phyloP scores from a whole-genome alignment of 2,888 invertebrate species.

The Limenitis camilla region DNA sequence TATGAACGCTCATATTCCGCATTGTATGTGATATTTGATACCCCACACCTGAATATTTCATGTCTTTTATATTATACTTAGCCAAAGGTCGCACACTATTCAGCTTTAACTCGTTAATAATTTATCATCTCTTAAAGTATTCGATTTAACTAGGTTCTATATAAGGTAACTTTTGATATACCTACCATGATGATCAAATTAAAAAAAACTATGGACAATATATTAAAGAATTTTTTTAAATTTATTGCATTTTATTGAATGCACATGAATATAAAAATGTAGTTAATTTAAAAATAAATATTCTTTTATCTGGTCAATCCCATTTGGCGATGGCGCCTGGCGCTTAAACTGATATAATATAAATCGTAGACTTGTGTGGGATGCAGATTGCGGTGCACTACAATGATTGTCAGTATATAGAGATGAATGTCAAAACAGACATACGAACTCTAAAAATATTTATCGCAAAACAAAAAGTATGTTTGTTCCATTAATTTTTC shows the following conservation, averaged over 20 bases:
- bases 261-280: neutral
- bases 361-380: constrained; percentile 50
- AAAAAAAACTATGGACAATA: too few species aligned
- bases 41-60: constrained; percentile 17
- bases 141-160: too few species aligned
- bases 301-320: neutral
- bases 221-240: too few species aligned
- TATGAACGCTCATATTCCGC: constrained; percentile 25
- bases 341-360: constrained; percentile 38
- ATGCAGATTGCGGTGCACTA: constrained; percentile 43
- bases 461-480: too few species aligned
- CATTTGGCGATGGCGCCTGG: constrained; percentile 36
- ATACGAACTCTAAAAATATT: neutral
- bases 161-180: too few species aligned
- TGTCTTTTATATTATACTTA: constrained; percentile 6
- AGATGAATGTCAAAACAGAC: constrained; percentile 23
- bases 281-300: neutral
- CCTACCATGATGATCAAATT: too few species aligned
- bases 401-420: constrained; percentile 17
- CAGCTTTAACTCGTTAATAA: too few species aligned
- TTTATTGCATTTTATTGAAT: neutral
- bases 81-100: constrained; percentile 15
- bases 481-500: too few species aligned
- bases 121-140: too few species aligned
- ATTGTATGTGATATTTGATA: constrained; percentile 18